Conservation (phyloP, 2,113 vertebrate genomes). For the Forbesichthys papilliferus region DNA sequence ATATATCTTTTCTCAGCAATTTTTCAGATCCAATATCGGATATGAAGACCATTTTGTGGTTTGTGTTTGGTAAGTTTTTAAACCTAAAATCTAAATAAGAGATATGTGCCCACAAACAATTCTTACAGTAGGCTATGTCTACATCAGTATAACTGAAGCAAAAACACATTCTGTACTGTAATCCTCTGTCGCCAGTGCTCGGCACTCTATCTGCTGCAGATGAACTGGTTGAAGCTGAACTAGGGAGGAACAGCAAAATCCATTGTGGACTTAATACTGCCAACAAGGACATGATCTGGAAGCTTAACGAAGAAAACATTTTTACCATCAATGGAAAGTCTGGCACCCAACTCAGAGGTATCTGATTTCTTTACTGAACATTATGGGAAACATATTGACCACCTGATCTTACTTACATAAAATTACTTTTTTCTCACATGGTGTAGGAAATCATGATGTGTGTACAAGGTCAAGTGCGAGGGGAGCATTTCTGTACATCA, state of each 20-base stretch:
- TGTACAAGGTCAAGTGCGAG: rapidly evolving
- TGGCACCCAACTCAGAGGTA: neutral
- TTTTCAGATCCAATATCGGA: conserved; percentile 2
- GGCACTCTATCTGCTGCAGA: conserved; percentile 31
- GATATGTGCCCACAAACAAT: too few species aligned
- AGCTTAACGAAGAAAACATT: rapidly evolving
- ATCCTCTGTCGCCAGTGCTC: conserved; percentile 45
- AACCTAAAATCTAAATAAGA: neutral
- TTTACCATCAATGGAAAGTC: rapidly evolving
- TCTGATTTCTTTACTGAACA: neutral
- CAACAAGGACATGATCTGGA: neutral
- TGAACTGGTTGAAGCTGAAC: neutral
- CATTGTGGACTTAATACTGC: rapidly evolving
- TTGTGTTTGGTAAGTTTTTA: conserved; percentile 55
- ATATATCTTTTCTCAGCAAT: neutral
- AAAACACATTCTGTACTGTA: neutral
- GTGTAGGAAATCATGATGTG: rapidly evolving
- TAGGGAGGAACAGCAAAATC: rapidly evolving
- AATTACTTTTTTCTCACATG: neutral
- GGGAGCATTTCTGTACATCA: neutral
- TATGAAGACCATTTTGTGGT: conserved; percentile 36
- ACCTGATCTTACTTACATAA: neutral
- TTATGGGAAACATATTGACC: neutral
- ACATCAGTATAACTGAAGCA: neutral
- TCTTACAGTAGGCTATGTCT: too few species aligned